Evolutionary conservation across 2,113 vertebrate genomes (phyloP).

Genomic region (Merops nubicus): DNA sequence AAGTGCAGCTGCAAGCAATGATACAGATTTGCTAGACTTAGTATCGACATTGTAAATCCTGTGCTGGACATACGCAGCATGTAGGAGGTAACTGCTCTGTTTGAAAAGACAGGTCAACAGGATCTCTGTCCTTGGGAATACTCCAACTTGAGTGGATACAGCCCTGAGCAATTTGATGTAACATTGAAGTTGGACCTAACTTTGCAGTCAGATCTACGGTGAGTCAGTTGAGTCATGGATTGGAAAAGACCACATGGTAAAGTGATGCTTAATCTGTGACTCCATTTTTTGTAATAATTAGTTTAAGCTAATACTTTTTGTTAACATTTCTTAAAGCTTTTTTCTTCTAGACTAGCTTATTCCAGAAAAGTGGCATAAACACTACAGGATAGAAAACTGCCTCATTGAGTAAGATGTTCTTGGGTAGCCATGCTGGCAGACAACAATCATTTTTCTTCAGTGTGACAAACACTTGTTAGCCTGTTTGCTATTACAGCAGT

Average conservation of each 20-base stretch:
- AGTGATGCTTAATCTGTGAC: neutral
- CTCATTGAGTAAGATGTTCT: neutral
- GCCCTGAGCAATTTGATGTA: neutral
- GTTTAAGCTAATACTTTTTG: neutral
- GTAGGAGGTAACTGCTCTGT: neutral
- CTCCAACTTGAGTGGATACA: neutral
- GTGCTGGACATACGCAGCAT: neutral
- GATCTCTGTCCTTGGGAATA: neutral
- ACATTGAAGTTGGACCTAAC: neutral
- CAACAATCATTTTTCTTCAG: neutral
- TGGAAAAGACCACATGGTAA: neutral
- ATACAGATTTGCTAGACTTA: neutral
- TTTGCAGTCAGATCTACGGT: neutral
- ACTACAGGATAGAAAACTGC: accelerated
- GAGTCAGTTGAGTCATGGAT: accelerated
- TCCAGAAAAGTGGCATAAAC: neutral
- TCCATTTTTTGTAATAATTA: neutral
- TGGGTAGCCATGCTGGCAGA: neutral
- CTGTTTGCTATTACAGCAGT: neutral
- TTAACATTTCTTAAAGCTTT: neutral
- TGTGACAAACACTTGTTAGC: neutral
- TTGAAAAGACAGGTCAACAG: neutral
- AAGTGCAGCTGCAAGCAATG: neutral
- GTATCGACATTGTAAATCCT: neutral
- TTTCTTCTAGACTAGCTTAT: neutral